These are phyloP conservation scores for Mythimna pallens DNA, from an alignment of 2,888 invertebrate species.

Conservation along the genomic window DNA sequence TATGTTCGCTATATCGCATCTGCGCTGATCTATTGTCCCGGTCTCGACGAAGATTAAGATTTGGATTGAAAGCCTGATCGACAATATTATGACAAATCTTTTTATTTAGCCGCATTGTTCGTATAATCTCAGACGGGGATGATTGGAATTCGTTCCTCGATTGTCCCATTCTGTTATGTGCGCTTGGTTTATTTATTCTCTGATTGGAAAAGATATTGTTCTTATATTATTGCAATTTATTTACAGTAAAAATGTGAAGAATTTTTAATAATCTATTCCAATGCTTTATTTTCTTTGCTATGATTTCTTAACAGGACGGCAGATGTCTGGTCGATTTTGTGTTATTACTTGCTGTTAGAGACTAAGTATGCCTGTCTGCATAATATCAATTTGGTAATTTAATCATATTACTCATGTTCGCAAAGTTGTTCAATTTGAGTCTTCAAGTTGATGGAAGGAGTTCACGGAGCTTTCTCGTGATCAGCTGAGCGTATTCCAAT, in stretches of 20 bases:
- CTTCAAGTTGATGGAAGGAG: too few species aligned
- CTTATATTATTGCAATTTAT: neutral
- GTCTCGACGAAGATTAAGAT: conserved; percentile 2
- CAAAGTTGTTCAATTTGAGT: too few species aligned
- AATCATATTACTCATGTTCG: too few species aligned
- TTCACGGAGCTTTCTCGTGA: neutral
- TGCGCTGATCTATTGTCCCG: conserved; percentile 12
- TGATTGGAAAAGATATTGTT: conserved; percentile 9
- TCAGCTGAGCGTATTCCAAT: neutral
- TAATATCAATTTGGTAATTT: too few species aligned
- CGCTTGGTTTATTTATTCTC: conserved; percentile 9
- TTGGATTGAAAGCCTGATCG: conserved; percentile 25
- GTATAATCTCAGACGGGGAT: conserved; percentile 19
- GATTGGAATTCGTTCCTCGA: conserved; percentile 32
- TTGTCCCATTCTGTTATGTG: conserved; percentile 9
- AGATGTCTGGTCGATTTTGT: neutral
- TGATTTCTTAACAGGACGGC: neutral
- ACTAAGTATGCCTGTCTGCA: neutral
- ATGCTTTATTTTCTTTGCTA: neutral
- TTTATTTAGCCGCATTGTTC: conserved; percentile 33
- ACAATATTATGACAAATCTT: conserved; percentile 33
- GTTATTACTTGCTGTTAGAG: neutral
- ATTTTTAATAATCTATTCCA: neutral
- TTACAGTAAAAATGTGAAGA: neutral
- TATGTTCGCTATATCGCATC: neutral